Evolutionary conservation across 2,888 invertebrate species (phyloP).

Genomic region (Hedychridium roseum): DNA sequence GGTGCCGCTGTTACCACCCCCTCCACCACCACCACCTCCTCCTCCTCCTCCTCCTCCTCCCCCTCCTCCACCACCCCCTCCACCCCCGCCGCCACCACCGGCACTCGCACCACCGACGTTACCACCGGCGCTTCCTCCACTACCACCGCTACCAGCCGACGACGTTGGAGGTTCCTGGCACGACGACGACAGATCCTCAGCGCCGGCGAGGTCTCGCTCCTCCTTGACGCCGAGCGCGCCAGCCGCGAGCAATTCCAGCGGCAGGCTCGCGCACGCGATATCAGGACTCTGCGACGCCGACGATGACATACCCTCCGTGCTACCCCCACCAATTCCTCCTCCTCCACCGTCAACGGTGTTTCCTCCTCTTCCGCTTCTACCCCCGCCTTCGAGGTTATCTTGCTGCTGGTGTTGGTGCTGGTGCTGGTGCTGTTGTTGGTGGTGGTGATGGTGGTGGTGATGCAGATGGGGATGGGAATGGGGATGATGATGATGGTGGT

Average conservation of each 20-base stretch:
- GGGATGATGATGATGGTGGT: constrained; percentile 54
- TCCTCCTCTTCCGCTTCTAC: constrained; percentile 23
- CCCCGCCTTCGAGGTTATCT: constrained; percentile 37
- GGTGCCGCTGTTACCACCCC: constrained; percentile 66
- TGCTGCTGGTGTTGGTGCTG: constrained; percentile 40
- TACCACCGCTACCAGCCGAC: constrained; percentile 58
- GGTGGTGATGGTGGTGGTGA: constrained; percentile 51
- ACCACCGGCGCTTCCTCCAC: constrained; percentile 67
- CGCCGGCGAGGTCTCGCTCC: constrained; percentile 61
- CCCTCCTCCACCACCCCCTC: constrained; percentile 26
- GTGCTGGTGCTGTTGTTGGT: constrained; percentile 30
- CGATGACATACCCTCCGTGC: constrained; percentile 61
- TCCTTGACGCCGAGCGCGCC: constrained; percentile 64
- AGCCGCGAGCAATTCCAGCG: constrained; percentile 61
- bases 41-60: constrained; percentile 20
- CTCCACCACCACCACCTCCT: constrained; percentile 67
- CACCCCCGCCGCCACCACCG: constrained; percentile 62
- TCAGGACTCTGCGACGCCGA: constrained; percentile 63
- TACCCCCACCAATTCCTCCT: constrained; percentile 46
- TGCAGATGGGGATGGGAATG: constrained; percentile 53
- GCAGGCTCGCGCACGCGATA: constrained; percentile 63
- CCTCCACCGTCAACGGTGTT: constrained; percentile 30
- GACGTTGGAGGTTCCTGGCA: constrained; percentile 48
- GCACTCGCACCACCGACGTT: constrained; percentile 59
- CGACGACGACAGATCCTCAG: constrained; percentile 60